Evolutionary conservation across 1,140 invertebrate species (phyloP).

Genomic region (Hyles euphorbiae): DNA sequence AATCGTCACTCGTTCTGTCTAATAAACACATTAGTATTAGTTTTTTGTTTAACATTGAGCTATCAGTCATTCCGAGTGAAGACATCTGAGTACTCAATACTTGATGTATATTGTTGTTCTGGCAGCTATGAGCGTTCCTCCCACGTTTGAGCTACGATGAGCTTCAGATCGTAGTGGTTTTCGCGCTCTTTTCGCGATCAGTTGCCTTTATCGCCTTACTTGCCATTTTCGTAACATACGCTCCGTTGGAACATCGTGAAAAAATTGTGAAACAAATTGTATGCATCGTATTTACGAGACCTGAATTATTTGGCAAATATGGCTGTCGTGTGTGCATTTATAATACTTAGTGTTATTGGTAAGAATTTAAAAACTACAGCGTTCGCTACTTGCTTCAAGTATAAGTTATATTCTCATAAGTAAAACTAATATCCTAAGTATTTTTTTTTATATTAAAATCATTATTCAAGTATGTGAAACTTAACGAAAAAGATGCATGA

Average conservation of each 20-base stretch:
- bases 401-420: no score
- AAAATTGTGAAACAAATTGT: neutral
- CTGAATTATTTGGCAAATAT: constrained; percentile 45
- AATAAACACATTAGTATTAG: constrained; percentile 18
- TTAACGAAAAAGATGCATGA: no score
- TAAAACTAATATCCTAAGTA: no score
- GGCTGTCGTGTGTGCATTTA: constrained; percentile 29
- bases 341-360: constrained; percentile 42
- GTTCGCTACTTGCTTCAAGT: no score
- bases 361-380: constrained; percentile 17
- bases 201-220: constrained; percentile 29
- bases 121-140: constrained; percentile 33
- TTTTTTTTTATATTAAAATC: no score
- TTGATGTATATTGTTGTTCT: constrained; percentile 18
- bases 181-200: constrained; percentile 51
- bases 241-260: neutral
- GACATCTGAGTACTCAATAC: constrained; percentile 2
- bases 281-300: neutral
- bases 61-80: constrained; percentile 1
- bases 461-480: no score
- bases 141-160: constrained; percentile 30
- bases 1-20: constrained; percentile 21
- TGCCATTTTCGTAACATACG: neutral
- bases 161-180: constrained; percentile 39
- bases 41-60: constrained; percentile 15